phyloP scores from a whole-genome alignment of 2,888 invertebrate species.

The Melipona beecheii region DNA sequence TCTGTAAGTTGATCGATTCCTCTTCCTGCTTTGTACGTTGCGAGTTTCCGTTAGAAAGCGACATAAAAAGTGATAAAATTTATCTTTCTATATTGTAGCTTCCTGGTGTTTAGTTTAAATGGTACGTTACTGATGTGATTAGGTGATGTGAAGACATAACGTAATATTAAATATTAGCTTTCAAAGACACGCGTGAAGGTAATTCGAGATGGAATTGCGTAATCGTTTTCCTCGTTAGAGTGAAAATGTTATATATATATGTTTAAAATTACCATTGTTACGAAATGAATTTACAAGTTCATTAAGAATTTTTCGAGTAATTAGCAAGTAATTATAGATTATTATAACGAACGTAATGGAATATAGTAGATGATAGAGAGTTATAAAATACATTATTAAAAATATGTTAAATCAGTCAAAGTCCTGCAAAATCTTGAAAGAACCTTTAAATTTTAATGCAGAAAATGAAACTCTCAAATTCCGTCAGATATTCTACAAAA shows the following conservation, averaged over 20 bases:
- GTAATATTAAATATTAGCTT: neutral
- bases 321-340: too few relatives aligned
- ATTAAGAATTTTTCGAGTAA: neutral
- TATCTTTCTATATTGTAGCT: neutral
- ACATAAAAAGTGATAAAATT: neutral
- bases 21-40: neutral
- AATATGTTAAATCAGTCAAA: too few relatives aligned
- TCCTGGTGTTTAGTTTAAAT: neutral
- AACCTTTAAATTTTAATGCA: too few relatives aligned
- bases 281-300: neutral
- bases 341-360: too few relatives aligned
- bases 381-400: too few relatives aligned
- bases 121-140: neutral
- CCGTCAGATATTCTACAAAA: too few relatives aligned
- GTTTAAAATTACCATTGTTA: neutral
- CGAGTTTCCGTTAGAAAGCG: slow-evolving; percentile 1
- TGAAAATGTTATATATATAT: neutral
- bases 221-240: neutral
- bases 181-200: neutral
- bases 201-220: neutral
- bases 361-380: too few relatives aligned
- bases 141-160: neutral
- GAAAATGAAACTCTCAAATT: too few relatives aligned
- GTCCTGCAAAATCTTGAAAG: too few relatives aligned
- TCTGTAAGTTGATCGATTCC: neutral